These are phyloP conservation scores for Ditylenchus weischeri DNA, from an alignment of 2,888 invertebrate genomes.

Conservation along the genomic window DNA sequence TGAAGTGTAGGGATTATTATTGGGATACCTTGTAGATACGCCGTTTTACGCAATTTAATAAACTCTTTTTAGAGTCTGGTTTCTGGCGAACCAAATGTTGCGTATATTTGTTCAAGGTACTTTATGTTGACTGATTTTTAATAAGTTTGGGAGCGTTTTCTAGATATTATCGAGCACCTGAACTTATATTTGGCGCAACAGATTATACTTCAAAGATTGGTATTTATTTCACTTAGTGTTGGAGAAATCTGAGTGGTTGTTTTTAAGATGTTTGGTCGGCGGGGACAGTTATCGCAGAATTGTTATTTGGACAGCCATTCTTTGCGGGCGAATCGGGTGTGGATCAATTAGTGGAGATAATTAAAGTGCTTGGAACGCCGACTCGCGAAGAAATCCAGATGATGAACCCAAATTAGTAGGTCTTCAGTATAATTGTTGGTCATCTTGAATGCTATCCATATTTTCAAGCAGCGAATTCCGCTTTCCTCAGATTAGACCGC, in stretches of 20 bases:
- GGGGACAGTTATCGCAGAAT: conserved; percentile 91
- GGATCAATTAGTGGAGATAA: conserved; percentile 98
- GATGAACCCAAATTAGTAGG: conserved; percentile 94
- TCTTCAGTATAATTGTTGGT: conserved; percentile 32
- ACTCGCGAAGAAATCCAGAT: conserved; percentile 98
- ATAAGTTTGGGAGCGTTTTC: conserved; percentile 60
- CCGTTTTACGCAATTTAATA: no score
- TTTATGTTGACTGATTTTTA: no score
- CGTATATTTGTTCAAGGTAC: conserved; percentile 89
- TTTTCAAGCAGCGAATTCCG: conserved; percentile 88
- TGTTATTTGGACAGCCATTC: conserved; percentile 93
- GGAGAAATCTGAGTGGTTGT: neutral
- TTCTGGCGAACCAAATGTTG: conserved; percentile 71
- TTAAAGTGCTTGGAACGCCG: conserved; percentile 96
- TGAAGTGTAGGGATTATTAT: no score
- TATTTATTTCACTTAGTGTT: conserved; percentile 3
- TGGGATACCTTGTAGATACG: no score
- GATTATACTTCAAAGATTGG: conserved; percentile 77
- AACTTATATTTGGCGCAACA: conserved; percentile 98
- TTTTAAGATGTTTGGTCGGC: conserved; percentile 55
- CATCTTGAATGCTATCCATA: no score
- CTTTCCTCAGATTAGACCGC: conserved; percentile 99
- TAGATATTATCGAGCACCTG: conserved; percentile 86
- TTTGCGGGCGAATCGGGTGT: conserved; percentile 79
- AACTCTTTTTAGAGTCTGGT: conserved; percentile 40